Percentiles rank a stretch among this genome's conserved stretches.
Conservation (phyloP, 2,113 vertebrate genomes). For the Meles meles region DNA sequence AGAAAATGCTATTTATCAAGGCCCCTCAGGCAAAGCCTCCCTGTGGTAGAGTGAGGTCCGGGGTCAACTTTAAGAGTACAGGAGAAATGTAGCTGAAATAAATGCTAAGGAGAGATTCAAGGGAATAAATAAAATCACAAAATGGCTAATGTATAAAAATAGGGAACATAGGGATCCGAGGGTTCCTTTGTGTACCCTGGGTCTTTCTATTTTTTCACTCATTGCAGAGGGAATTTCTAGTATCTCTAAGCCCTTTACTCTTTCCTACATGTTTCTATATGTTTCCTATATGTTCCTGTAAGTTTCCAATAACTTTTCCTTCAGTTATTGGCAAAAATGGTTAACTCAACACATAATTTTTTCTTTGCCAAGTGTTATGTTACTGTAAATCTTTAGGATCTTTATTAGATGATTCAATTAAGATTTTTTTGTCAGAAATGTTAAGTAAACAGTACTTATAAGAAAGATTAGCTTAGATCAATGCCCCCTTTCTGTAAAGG, state of each 20-base stretch:
- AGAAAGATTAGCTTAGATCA: not conserved
- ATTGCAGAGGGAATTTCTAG: not conserved
- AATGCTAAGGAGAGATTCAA: not conserved
- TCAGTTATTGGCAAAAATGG: not conserved
- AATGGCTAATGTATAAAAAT: not conserved
- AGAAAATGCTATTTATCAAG: not conserved
- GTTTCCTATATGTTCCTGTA: no score
- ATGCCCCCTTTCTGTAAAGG: not conserved
- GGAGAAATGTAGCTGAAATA: not conserved
- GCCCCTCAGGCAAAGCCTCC: not conserved
- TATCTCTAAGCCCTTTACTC: not conserved
- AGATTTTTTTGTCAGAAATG: not conserved
- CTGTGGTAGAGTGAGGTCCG: not conserved
- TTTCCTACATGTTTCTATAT: fast-evolving
- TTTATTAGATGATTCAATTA: not conserved
- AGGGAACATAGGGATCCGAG: not conserved
- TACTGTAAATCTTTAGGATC: not conserved
- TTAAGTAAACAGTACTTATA: not conserved
- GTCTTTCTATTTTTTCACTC: not conserved
- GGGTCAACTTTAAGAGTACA: not conserved
- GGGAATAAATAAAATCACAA: not conserved
- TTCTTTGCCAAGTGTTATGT: not conserved
- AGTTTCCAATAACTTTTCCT: no score
- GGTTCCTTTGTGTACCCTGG: not conserved
- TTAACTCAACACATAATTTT: not conserved